Percentiles rank a stretch among this genome's conserved stretches.
These are phyloP conservation scores for Amiota minor DNA, from an alignment of 2,888 invertebrate species.

Conservation along the genomic window DNA sequence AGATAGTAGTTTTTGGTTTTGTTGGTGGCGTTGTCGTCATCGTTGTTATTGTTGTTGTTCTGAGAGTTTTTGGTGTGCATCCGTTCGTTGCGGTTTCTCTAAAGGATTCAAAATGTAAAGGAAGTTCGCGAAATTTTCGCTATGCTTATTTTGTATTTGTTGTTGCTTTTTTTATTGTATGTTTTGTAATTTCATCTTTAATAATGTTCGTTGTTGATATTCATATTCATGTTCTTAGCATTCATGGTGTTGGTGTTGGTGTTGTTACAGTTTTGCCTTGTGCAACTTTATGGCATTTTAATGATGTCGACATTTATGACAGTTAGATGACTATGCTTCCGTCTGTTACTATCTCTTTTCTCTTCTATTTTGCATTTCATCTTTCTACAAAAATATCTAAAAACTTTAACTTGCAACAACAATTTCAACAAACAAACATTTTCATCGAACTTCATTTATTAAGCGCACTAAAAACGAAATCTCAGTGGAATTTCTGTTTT, in stretches of 20 bases:
- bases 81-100: conserved; percentile 57
- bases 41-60: not conserved
- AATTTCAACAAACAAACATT: no score
- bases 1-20: not conserved
- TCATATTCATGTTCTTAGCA: not conserved
- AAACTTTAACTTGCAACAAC: no score
- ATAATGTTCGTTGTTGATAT: not conserved
- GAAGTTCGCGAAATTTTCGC: conserved; percentile 62
- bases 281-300: conserved; percentile 60
- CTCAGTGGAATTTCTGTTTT: no score
- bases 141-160: conserved; percentile 51
- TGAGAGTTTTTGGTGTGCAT: conserved; percentile 43
- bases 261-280: conserved; percentile 18
- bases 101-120: conserved; percentile 61
- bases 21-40: not conserved
- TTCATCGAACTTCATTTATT: no score
- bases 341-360: conserved; percentile 35
- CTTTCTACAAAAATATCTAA: no score
- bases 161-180: not conserved
- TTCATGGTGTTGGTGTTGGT: conserved; percentile 15
- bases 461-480: no score
- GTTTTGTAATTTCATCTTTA: not conserved
- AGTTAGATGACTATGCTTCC: conserved; percentile 50
- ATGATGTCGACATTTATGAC: conserved; percentile 63
- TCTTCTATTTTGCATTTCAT: not conserved